A percentile compares a stretch with the other conserved stretches of the same genome.
Evolutionary conservation across 2,113 vertebrate genomes (phyloP).

Genomic region (Mustelus asterias): DNA sequence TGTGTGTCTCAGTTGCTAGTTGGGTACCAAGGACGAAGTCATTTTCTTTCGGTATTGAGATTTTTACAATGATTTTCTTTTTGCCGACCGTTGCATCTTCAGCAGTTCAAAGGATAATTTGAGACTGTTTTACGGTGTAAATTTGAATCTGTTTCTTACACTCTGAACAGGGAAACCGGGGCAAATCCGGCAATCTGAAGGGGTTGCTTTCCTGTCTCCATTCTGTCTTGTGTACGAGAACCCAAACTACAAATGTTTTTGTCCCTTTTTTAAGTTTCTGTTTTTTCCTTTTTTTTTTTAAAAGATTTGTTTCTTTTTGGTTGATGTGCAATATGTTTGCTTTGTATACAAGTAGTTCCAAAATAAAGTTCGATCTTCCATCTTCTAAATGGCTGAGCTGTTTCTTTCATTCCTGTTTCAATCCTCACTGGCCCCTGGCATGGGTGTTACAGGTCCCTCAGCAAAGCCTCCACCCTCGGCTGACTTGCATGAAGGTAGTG

Average conservation of each 20-base stretch:
- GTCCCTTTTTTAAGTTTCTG: not conserved
- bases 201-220: not conserved
- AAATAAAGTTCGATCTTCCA: constrained; percentile 34
- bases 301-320: constrained; percentile 15
- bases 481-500: no score
- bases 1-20: not conserved
- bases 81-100: constrained; percentile 3
- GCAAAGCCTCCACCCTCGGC: not conserved
- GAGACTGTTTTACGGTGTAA: not conserved
- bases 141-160: constrained; percentile 3
- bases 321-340: constrained; percentile 34
- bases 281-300: not conserved
- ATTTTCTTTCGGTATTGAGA: not conserved
- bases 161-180: not conserved
- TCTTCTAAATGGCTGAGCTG: constrained; percentile 24
- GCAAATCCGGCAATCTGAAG: no score
- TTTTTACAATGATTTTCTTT: not conserved
- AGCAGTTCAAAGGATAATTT: not conserved
- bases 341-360: constrained; percentile 33
- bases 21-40: not conserved
- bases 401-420: not conserved
- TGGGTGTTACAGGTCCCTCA: no score
- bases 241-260: not conserved
- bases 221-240: constrained; percentile 23
- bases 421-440: no score